These are phyloP conservation scores for Erebia ligea DNA, from an alignment of 2,888 invertebrate species.

Conservation along the genomic window DNA sequence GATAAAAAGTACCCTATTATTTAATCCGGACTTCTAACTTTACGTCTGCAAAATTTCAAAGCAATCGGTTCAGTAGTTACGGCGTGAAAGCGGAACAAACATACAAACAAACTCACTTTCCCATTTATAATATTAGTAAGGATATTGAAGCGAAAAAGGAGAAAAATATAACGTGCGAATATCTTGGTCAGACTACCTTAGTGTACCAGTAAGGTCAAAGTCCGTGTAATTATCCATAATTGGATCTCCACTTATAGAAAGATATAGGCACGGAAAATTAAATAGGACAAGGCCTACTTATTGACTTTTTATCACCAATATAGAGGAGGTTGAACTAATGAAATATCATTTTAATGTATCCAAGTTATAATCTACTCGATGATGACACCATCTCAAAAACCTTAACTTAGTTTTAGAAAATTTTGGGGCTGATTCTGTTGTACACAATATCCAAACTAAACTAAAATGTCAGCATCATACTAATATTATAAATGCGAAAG, in stretches of 20 bases:
- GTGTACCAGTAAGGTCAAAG: slow-evolving; percentile 7
- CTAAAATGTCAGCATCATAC: no score
- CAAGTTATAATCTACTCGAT: neutral
- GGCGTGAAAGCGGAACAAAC: neutral
- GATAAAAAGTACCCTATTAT: no score
- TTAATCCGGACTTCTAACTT: no score
- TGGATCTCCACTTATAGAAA: slow-evolving; percentile 12
- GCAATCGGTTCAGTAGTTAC: no score
- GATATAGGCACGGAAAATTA: slow-evolving; percentile 8
- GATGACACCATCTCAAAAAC: no score
- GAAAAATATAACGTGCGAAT: slow-evolving; percentile 9
- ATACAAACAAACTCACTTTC: no score
- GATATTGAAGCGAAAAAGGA: neutral
- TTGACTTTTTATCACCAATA: slow-evolving; percentile 1
- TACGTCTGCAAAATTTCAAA: no score
- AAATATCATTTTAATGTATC: neutral
- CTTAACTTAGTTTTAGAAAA: no score
- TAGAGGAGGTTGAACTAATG: neutral
- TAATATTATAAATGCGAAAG: no score
- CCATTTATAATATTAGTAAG: no score
- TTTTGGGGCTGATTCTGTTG: no score
- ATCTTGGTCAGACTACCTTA: slow-evolving; percentile 2
- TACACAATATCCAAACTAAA: no score
- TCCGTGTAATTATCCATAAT: slow-evolving; percentile 11
- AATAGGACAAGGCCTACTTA: slow-evolving; percentile 2